A percentile compares a stretch with the other conserved stretches of the same genome.
Evolutionary conservation across 2,113 vertebrate genomes (phyloP).

Genomic region (Phylloscopus whistleri): DNA sequence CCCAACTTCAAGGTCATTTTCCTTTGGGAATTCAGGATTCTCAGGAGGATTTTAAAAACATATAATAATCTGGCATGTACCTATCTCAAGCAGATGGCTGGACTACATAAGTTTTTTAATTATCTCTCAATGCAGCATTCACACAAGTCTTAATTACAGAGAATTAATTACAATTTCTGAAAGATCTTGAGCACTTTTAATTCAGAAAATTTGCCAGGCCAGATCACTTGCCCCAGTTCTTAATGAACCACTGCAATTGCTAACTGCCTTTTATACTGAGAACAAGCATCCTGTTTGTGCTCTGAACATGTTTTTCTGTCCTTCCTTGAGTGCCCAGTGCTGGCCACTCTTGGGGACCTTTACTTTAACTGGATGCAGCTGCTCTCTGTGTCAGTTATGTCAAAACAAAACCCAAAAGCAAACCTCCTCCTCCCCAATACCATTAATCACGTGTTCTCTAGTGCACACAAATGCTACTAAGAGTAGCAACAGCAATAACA

Average conservation of each 20-base stretch:
- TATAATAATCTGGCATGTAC: background rate
- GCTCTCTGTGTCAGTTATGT: background rate
- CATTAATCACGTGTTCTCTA: background rate
- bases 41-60: background rate
- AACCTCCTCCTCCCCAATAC: background rate
- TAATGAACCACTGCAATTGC: background rate
- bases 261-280: background rate
- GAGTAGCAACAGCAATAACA: background rate
- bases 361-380: background rate
- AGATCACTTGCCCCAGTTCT: background rate
- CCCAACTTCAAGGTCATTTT: background rate
- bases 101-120: background rate
- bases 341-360: background rate
- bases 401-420: background rate
- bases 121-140: background rate
- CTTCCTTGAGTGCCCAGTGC: background rate
- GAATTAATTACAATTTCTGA: background rate
- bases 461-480: background rate
- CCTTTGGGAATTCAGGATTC: background rate
- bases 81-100: background rate
- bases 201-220: background rate
- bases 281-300: background rate
- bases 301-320: background rate
- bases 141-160: rapidly evolving
- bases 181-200: background rate